phyloP scores from a whole-genome alignment of 2,888 invertebrate genomes.

The Drosophila kambysellisi region DNA sequence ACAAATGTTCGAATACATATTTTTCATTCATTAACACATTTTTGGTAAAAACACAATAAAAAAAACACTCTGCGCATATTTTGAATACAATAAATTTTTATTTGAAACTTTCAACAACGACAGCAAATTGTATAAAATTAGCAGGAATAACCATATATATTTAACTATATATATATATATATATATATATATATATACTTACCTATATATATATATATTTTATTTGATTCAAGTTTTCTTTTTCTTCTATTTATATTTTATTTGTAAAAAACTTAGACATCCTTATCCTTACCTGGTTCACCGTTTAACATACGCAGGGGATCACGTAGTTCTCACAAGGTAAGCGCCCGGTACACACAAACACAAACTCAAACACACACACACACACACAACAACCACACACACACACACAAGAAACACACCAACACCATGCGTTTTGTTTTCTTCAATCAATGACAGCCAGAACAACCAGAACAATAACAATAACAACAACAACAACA shows the following conservation, averaged over 20 bases:
- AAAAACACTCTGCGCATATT: conserved; percentile 32
- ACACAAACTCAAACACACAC: conserved; percentile 6
- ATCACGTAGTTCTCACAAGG: conserved; percentile 94
- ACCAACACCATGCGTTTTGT: conserved; percentile 29
- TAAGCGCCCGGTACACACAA: conserved; percentile 76
- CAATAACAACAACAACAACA: conserved; percentile 44
- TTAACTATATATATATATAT: neutral
- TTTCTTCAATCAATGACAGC: conserved; percentile 52
- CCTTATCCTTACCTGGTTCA: conserved; percentile 98
- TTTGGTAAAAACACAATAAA: conserved; percentile 20
- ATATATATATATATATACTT: conserved; percentile 11
- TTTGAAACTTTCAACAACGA: conserved; percentile 34
- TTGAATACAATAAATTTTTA: conserved; percentile 29
- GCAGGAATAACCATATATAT: conserved; percentile 33
- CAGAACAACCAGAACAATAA: conserved; percentile 52
- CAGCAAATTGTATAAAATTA: conserved; percentile 36
- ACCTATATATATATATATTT: conserved; percentile 47
- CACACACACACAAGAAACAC: conserved; percentile 7
- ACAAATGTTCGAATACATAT: conserved; percentile 14
- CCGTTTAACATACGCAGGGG: conserved; percentile 97
- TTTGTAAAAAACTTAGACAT: conserved; percentile 89
- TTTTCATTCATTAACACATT: conserved; percentile 23
- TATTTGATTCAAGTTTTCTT: conserved; percentile 79
- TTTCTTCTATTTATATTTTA: conserved; percentile 73
- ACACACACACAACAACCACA: conserved; percentile 2